phyloP scores from a whole-genome alignment of 2,797 vertebrate species.

The Clarias laeviceps region DNA sequence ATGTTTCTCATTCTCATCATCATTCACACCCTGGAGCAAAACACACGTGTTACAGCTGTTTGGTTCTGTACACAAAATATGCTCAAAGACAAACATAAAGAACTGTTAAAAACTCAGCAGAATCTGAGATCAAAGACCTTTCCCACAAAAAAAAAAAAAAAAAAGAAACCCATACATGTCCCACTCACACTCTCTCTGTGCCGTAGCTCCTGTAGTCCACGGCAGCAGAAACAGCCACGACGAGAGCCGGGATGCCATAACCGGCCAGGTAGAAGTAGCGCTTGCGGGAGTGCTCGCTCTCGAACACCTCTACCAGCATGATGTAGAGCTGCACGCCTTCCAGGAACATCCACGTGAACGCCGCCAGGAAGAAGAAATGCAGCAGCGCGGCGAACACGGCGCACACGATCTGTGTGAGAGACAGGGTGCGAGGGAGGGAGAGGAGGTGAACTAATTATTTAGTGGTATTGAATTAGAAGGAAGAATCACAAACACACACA shows the following conservation, averaged over 20 bases:
- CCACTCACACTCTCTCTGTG: conserved; percentile 94
- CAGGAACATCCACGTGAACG: conserved; percentile 99
- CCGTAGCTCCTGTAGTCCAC: conserved; percentile 97
- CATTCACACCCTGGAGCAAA: background rate
- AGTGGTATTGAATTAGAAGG: background rate
- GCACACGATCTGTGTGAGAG: conserved; percentile 84
- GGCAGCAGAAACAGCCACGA: conserved; percentile 91
- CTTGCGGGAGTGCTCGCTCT: conserved; percentile 91
- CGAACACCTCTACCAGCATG: conserved; percentile 98
- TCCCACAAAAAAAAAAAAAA: background rate
- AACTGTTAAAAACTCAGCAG: background rate
- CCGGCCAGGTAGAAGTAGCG: conserved; percentile 95
- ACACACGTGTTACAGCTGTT: background rate
- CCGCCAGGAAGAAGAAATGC: conserved; percentile 98
- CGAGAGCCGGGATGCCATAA: conserved; percentile 91
- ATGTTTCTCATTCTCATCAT: background rate
- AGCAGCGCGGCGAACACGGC: conserved; percentile 94
- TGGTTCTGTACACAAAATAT: background rate
- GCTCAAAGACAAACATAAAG: background rate
- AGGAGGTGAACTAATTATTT: conserved; percentile 6
- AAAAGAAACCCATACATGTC: conserved; percentile 9
- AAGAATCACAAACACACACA: background rate
- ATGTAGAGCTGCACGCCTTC: conserved; percentile 98
- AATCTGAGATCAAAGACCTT: conserved; percentile 2
- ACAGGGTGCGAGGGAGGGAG: background rate